phyloP scores from a whole-genome alignment of 2,888 invertebrate species.

The Dusona sp. region DNA sequence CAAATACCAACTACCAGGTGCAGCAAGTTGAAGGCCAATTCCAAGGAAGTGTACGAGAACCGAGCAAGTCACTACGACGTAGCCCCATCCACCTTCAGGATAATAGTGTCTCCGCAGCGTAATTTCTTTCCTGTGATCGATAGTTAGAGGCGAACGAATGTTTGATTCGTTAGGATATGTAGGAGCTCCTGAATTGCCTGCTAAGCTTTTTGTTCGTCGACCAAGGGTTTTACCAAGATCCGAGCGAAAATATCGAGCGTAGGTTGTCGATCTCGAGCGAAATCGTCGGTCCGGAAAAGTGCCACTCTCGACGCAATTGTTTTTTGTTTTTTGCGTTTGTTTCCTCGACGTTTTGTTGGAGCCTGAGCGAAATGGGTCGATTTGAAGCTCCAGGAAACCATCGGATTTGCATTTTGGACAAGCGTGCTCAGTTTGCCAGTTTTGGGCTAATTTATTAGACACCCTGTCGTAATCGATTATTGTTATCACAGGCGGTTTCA shows the following conservation, averaged over 20 bases:
- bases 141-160: constrained; percentile 49
- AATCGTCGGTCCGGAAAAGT: constrained; percentile 70
- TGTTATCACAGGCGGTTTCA: constrained; percentile 71
- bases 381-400: constrained; percentile 72
- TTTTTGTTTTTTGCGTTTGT: constrained; percentile 49
- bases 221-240: constrained; percentile 64
- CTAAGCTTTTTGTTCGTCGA: constrained; percentile 74
- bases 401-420: constrained; percentile 78
- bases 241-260: constrained; percentile 69
- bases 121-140: constrained; percentile 77
- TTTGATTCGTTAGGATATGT: constrained; percentile 56
- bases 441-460: constrained; percentile 47
- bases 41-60: constrained; percentile 90
- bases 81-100: constrained; percentile 96
- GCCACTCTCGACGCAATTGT: constrained; percentile 71
- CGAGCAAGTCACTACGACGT: constrained; percentile 91
- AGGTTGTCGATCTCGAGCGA: constrained; percentile 72
- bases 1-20: constrained; percentile 82
- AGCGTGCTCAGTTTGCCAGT: constrained; percentile 70
- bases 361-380: constrained; percentile 75
- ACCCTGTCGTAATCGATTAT: constrained; percentile 74
- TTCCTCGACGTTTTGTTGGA: constrained; percentile 32
- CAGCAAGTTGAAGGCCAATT: constrained; percentile 90
- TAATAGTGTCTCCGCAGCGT: constrained; percentile 91
- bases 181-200: constrained; percentile 65